A percentile compares a stretch with the other conserved stretches of the same genome.
Evolutionary conservation across 2,888 invertebrate species (phyloP).

Genomic region (Leucozona laternaria): DNA sequence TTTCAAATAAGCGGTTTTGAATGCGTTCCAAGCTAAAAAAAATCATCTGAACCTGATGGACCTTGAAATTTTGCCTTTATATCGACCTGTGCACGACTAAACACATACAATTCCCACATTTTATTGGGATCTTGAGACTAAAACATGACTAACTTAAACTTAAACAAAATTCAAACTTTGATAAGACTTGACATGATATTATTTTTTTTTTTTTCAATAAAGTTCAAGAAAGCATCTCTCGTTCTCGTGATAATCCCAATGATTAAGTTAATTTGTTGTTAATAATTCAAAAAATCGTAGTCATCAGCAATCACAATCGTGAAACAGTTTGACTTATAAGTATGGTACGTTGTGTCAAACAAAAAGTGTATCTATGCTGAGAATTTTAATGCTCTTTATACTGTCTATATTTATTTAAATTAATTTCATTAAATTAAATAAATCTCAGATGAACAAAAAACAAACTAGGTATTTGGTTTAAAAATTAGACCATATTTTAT

Average conservation of each 20-base stretch:
- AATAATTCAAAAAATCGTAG: neutral
- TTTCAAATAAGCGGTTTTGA: neutral
- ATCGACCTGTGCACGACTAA: neutral
- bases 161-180: neutral
- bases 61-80: neutral
- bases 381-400: no score
- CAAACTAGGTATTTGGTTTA: no score
- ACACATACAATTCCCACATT: neutral
- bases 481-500: no score
- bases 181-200: conserved; percentile 4
- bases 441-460: no score
- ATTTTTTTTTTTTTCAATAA: neutral
- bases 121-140: neutral
- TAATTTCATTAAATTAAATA: no score
- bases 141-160: conserved; percentile 21
- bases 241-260: neutral
- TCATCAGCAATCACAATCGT: neutral
- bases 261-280: conserved; percentile 5
- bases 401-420: no score
- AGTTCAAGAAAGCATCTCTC: conserved; percentile 2
- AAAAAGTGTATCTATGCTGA: no score
- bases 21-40: neutral
- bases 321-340: neutral
- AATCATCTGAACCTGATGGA: neutral
- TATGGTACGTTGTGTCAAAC: neutral